These are phyloP conservation scores for Meloidogyne floridensis DNA, from an alignment of 1,140 invertebrate genomes.

Conservation along the genomic window DNA sequence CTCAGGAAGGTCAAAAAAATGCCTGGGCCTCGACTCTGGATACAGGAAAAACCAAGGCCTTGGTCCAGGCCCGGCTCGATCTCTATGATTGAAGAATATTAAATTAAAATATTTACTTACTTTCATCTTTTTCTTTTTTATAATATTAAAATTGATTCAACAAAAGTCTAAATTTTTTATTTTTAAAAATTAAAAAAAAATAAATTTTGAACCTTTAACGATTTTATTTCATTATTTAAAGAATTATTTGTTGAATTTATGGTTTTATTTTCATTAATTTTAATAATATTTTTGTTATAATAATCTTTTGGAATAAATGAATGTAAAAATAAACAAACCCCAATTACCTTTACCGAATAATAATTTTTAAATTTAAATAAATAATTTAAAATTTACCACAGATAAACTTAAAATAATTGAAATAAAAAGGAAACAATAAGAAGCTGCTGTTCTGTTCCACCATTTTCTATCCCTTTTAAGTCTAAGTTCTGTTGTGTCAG, in stretches of 20 bases:
- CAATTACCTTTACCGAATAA: conserved; percentile 10
- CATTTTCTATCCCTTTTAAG: conserved; percentile 15
- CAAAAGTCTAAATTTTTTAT: background rate
- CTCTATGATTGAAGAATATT: too few species aligned
- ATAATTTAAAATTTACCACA: conserved; percentile 5
- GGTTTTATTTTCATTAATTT: background rate
- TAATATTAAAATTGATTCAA: background rate
- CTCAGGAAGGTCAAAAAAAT: too few species aligned
- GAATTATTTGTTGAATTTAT: background rate
- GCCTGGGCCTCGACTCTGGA: too few species aligned
- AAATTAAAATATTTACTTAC: too few species aligned
- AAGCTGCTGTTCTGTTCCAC: conserved; percentile 16
- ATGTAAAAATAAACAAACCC: conserved; percentile 25
- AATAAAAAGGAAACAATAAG: conserved; percentile 23
- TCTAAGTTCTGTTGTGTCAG: conserved; percentile 16
- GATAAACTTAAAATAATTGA: conserved; percentile 25
- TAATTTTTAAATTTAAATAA: background rate
- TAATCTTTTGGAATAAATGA: conserved; percentile 32
- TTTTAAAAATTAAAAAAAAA: background rate
- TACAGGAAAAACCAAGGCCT: too few species aligned
- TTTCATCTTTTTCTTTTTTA: background rate
- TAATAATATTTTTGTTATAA: conserved; percentile 10
- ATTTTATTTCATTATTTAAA: too few species aligned
- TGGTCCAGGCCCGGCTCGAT: too few species aligned
- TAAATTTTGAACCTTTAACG: background rate